phyloP scores from a whole-genome alignment of 2,888 invertebrate genomes.

The Allygus modestus region DNA sequence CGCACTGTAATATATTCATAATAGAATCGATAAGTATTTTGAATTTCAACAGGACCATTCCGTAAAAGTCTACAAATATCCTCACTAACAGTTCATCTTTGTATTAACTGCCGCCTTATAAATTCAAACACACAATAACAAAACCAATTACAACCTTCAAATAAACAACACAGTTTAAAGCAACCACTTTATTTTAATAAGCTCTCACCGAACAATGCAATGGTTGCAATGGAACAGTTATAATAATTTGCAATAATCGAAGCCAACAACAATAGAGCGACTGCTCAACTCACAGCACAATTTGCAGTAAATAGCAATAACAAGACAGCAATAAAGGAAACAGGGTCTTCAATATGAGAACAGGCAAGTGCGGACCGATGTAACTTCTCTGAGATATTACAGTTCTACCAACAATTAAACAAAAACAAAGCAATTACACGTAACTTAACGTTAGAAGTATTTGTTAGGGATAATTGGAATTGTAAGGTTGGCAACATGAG shows the following conservation, averaged over 20 bases:
- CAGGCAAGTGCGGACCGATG: neutral
- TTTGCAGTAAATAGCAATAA: conserved; percentile 20
- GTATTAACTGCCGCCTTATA: neutral
- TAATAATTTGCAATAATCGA: conserved; percentile 34
- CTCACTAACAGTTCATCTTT: no score
- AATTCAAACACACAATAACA: conserved; percentile 18
- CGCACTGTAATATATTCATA: no score
- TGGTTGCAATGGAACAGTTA: conserved; percentile 29
- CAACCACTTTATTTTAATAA: conserved; percentile 36
- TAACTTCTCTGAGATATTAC: neutral
- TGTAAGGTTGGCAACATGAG: conserved; percentile 51
- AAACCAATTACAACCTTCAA: conserved; percentile 1
- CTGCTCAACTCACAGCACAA: neutral
- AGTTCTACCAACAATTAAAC: conserved; percentile 24
- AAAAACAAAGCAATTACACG: conserved; percentile 34
- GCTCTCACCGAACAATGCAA: conserved; percentile 15
- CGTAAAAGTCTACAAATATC: no score
- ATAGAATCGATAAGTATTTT: no score
- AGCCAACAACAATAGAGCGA: conserved; percentile 14
- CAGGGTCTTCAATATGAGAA: conserved; percentile 13
- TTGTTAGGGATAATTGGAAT: conserved; percentile 50
- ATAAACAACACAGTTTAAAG: conserved; percentile 16
- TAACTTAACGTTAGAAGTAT: conserved; percentile 37
- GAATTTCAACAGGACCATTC: no score
- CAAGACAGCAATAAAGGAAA: conserved; percentile 24